Base-by-base conservation (phyloP, 2,113 vertebrate species). In the Pseudorhombus dupliciocellatus region DNA sequence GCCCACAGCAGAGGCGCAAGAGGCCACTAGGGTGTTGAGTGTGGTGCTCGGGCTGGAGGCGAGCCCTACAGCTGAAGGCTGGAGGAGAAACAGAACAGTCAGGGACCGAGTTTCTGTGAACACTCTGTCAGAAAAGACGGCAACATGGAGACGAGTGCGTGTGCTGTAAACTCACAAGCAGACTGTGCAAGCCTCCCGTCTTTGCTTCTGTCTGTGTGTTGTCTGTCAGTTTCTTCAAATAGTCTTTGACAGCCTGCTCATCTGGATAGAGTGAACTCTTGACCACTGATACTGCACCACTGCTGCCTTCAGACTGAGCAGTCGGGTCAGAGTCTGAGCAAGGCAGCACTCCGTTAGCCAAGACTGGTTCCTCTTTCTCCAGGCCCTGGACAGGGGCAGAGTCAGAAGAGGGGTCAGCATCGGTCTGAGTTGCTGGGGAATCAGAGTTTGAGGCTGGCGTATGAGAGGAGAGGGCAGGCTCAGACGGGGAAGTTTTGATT, bases 1-100 rank as follows among this genome's bases (percentile, higher is more conserved):
- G 6, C 96, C 96, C 37, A 99, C 97, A 0, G 96, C 98, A 0
- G 96, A 97, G 0, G 97, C 97, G 51, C 97, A 99, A 1, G 97
- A 98, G 30, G 94, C 94, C 84, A 99, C 96, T 74, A 99, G 90
- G 87, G 90, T 97, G 92, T 99, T 99, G 53, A 99, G 91, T 2
- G 95, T 85, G 37, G 96, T 82, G 93, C 91, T 14, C 85, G 88
- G 37, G 62, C 73, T 28, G 55, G 82, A 69, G 71, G 79, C 3
- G 53, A 67, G 59, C 1, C 25, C 62, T 34, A 67, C 92, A 25
- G 78, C 75, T 52, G 91, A 84, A n/a, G 87, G 87, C 96, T 96
- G 66, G 58, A 24, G 54, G 44, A 63, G 55, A 53, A 53, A 26
- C 24, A 53, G n/a, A 51, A 53, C 12, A 10, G 24, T 52, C 6